These are phyloP conservation scores for Diplodus sargus DNA, from an alignment of 2,797 vertebrate species.

Conservation along the genomic window DNA sequence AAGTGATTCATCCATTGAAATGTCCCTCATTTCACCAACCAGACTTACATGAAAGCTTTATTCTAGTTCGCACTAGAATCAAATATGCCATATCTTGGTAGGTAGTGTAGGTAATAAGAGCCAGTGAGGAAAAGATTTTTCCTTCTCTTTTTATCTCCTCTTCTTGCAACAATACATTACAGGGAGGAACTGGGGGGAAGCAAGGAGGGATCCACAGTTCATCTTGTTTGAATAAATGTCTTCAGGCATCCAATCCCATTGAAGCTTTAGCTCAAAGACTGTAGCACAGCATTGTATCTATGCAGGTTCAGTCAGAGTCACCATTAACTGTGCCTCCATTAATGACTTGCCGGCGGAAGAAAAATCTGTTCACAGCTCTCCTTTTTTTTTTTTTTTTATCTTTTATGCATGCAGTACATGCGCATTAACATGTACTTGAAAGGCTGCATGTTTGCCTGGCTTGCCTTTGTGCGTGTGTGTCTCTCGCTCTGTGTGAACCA, in stretches of 20 bases:
- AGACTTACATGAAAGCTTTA: conserved; percentile 11
- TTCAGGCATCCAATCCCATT: conserved; percentile 60
- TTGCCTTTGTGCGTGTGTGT: conserved; percentile 27
- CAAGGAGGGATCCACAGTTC: conserved; percentile 59
- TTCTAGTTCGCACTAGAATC: conserved; percentile 29
- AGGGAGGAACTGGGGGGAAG: conserved; percentile 48
- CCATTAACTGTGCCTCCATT: conserved; percentile 56
- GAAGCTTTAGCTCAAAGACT: conserved; percentile 42
- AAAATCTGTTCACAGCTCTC: conserved; percentile 49
- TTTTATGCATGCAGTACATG: conserved; percentile 23
- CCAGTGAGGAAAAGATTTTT: conserved; percentile 44
- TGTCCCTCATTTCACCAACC: conserved; percentile 4
- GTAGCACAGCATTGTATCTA: conserved; percentile 35
- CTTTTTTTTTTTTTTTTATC: conserved; percentile 28
- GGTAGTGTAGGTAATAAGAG: conserved; percentile 25
- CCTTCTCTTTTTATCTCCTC: conserved; percentile 22
- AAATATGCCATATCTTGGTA: conserved; percentile 29
- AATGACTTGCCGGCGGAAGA: conserved; percentile 49
- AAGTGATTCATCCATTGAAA: conserved; percentile 33
- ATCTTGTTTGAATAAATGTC: conserved; percentile 76
- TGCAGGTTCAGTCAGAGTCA: conserved; percentile 58
- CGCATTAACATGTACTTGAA: conserved; percentile 41
- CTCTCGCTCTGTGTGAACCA: conserved; percentile 44
- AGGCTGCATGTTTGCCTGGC: conserved; percentile 45
- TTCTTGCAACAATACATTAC: conserved; percentile 47